Percentiles rank a stretch among this genome's conserved stretches.
phyloP scores from a whole-genome alignment of 2,888 invertebrate species.

The Lasiommata megera region DNA sequence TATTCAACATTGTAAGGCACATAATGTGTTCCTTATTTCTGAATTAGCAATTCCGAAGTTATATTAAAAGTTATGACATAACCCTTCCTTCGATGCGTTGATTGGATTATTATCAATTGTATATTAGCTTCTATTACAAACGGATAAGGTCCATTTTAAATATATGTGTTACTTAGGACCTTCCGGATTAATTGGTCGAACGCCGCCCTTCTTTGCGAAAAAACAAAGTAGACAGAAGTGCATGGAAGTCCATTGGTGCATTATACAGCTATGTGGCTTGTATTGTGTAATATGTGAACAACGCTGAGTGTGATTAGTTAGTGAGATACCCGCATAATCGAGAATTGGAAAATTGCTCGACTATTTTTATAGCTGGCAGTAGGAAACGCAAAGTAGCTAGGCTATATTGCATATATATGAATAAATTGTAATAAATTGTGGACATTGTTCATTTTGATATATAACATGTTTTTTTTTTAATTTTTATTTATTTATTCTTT shows the following conservation, averaged over 20 bases:
- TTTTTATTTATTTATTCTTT: no score
- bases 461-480: neutral
- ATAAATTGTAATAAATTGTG: slow-evolving; percentile 9
- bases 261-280: slow-evolving; percentile 29
- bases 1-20: neutral
- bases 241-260: slow-evolving; percentile 37
- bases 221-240: slow-evolving; percentile 29
- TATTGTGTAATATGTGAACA: slow-evolving; percentile 19
- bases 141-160: slow-evolving; percentile 3
- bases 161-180: neutral
- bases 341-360: slow-evolving; percentile 28
- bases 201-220: slow-evolving; percentile 37
- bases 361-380: slow-evolving; percentile 11
- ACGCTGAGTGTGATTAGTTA: slow-evolving; percentile 13
- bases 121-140: neutral
- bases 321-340: slow-evolving; percentile 28
- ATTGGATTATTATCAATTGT: neutral
- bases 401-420: no score
- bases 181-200: slow-evolving; percentile 9
- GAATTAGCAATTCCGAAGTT: slow-evolving; percentile 15
- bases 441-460: neutral
- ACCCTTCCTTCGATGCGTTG: slow-evolving; percentile 11
- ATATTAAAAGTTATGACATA: slow-evolving; percentile 7
- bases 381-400: slow-evolving; percentile 5
- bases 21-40: slow-evolving; percentile 12